These are phyloP conservation scores for Cisticola juncidis DNA, from an alignment of 2,113 vertebrate species.

Conservation along the genomic window DNA sequence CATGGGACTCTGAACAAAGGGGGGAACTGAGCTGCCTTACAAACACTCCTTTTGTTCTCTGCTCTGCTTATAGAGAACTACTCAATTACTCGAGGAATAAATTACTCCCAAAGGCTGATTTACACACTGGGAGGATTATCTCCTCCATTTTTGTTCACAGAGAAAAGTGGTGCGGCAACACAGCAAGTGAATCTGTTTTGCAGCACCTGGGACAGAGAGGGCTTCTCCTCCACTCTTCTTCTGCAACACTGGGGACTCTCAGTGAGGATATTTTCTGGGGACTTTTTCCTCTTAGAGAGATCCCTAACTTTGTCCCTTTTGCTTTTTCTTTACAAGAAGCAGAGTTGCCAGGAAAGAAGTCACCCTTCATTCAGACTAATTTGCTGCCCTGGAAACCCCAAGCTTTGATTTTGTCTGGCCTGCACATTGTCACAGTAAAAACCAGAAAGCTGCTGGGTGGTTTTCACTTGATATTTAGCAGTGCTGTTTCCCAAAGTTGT, in stretches of 20 bases:
- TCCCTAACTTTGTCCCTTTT: neutral
- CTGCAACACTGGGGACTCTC: neutral
- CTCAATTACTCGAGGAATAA: neutral
- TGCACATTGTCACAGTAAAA: neutral
- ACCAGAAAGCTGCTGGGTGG: neutral
- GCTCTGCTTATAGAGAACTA: neutral
- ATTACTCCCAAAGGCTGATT: neutral
- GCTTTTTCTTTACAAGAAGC: neutral
- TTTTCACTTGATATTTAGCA: neutral
- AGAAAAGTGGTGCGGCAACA: neutral
- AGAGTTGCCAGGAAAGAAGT: neutral
- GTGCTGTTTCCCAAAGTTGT: neutral
- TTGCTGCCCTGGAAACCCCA: conserved; percentile 27
- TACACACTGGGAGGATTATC: neutral
- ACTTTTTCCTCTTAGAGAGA: neutral
- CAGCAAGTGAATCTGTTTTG: neutral
- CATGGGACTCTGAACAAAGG: neutral
- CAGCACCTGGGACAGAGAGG: neutral
- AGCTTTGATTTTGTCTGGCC: conserved; percentile 14
- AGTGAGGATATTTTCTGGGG: neutral
- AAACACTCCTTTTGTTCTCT: neutral
- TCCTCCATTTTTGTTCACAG: neutral
- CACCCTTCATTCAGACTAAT: neutral
- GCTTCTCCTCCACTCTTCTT: neutral
- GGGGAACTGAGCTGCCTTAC: neutral